These are phyloP conservation scores for Caenorhabditis zanzibari DNA, from an alignment of 2,888 invertebrate species.

Conservation along the genomic window DNA sequence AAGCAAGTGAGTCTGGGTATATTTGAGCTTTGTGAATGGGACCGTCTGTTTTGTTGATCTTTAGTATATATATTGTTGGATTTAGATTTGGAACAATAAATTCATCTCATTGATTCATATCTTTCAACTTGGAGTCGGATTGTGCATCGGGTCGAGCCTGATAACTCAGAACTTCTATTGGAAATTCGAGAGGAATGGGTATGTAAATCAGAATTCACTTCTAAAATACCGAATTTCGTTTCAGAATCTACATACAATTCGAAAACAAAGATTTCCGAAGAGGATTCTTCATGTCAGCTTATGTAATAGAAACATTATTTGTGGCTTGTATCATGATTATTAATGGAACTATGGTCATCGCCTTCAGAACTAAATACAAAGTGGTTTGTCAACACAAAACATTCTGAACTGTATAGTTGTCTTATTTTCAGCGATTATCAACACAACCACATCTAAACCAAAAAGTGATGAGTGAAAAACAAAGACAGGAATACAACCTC, in stretches of 20 bases:
- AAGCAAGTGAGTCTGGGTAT: slow-evolving; percentile 54
- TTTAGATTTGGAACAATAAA: slow-evolving; percentile 69
- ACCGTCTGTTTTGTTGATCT: background rate
- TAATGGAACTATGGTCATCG: slow-evolving; percentile 67
- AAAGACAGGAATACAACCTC: slow-evolving; percentile 70
- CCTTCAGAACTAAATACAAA: slow-evolving; percentile 66
- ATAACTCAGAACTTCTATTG: slow-evolving; percentile 67
- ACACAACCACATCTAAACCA: slow-evolving; percentile 55
- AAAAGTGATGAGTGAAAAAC: slow-evolving; percentile 69
- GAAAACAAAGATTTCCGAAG: slow-evolving; percentile 60
- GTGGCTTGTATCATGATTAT: slow-evolving; percentile 65
- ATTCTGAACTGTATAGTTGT: background rate
- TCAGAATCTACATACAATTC: slow-evolving; percentile 69
- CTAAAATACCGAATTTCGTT: background rate
- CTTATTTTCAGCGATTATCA: slow-evolving; percentile 48
- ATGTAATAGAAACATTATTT: slow-evolving; percentile 65
- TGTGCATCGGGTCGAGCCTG: slow-evolving; percentile 53
- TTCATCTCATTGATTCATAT: slow-evolving; percentile 58
- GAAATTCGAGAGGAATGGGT: slow-evolving; percentile 68
- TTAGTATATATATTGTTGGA: background rate
- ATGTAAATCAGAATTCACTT: background rate
- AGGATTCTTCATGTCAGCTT: slow-evolving; percentile 66
- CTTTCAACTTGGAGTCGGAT: slow-evolving; percentile 65
- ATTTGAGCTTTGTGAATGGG: background rate
- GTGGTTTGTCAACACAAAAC: slow-evolving; percentile 33